Conservation (phyloP, 2,888 invertebrate genomes). For the Cosmia pyralina region DNA sequence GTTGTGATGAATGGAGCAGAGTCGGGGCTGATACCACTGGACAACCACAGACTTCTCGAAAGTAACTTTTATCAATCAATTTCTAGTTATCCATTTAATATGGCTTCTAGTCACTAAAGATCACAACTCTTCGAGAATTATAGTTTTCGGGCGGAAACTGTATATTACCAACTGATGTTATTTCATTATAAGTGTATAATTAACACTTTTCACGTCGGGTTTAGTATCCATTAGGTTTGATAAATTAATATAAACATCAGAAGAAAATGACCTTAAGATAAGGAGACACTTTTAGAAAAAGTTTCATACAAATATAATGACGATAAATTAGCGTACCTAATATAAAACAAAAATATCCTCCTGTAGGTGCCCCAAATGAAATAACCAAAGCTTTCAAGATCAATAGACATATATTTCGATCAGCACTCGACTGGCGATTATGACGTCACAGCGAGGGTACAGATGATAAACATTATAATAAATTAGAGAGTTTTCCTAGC, state of each 20-base stretch:
- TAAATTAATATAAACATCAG: not conserved
- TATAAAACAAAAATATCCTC: not conserved
- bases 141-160: not conserved
- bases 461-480: conserved; percentile 70
- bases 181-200: conserved; percentile 11
- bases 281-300: not conserved
- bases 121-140: not conserved
- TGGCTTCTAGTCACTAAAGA: not conserved
- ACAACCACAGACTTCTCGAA: no score
- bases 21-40: not conserved
- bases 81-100: conserved; percentile 1
- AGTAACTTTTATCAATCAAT: not conserved
- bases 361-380: conserved; percentile 2
- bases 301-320: not conserved
- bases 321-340: not conserved
- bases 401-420: conserved; percentile 66
- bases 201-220: not conserved
- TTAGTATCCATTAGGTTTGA: not conserved
- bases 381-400: conserved; percentile 44
- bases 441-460: conserved; percentile 45
- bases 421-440: conserved; percentile 35
- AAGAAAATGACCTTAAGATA: not conserved
- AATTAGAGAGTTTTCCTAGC: conserved; percentile 61
- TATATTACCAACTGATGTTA: conserved; percentile 10
- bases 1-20: no score